Evolutionary conservation across 2,113 vertebrate genomes (phyloP).

Genomic region (Chinchilla lanigera): DNA sequence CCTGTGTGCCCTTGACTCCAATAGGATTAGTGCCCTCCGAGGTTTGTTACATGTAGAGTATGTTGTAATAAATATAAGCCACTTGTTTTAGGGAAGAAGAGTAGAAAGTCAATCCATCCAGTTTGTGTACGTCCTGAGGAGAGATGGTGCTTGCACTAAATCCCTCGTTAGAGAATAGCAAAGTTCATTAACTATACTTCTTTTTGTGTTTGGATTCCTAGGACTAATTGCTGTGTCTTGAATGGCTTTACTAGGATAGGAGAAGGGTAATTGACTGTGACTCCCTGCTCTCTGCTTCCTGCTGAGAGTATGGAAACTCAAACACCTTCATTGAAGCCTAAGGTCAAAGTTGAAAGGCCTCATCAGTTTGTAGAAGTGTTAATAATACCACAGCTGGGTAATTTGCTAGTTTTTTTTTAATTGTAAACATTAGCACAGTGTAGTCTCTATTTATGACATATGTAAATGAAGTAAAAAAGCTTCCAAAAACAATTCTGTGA

Average conservation of each 20-base stretch:
- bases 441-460: constrained; percentile 6
- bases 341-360: constrained; percentile 14
- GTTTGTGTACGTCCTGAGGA: constrained; percentile 21
- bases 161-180: neutral
- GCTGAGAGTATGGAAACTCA: neutral
- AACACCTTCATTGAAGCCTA: constrained; percentile 24
- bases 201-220: constrained; percentile 24
- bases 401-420: constrained; percentile 24
- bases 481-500: constrained; percentile 31
- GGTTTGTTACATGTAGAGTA: constrained; percentile 80
- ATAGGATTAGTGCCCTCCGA: constrained; percentile 88
- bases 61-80: constrained; percentile 42
- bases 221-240: constrained; percentile 30
- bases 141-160: neutral
- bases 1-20: constrained; percentile 85
- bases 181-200: constrained; percentile 26
- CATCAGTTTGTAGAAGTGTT: constrained; percentile 26
- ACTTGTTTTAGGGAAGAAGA: neutral
- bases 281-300: neutral
- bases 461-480: constrained; percentile 17
- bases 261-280: constrained; percentile 14
- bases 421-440: neutral
- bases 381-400: constrained; percentile 11
- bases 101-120: constrained; percentile 21
- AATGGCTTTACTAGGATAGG: constrained; percentile 19